These are phyloP conservation scores for Spongilla lacustris DNA, from an alignment of 37 sponge, comb jelly and placozoan species.

Conservation along the genomic window DNA sequence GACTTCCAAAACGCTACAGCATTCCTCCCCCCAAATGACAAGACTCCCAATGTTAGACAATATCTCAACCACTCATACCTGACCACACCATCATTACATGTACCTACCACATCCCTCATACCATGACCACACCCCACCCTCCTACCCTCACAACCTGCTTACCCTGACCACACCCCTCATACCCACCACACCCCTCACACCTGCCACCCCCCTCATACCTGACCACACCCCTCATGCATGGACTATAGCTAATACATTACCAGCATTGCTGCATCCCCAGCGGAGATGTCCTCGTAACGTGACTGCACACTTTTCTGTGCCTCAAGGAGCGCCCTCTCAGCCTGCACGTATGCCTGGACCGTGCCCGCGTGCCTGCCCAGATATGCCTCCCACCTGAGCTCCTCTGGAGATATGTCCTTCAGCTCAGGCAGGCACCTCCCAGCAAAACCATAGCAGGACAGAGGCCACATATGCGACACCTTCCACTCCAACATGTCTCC, in stretches of 20 bases:
- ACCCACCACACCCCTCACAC: not conserved
- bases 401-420: constrained; percentile 63
- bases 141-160: not conserved
- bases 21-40: no score
- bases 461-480: constrained; percentile 56
- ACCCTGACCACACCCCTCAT: not conserved
- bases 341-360: not conserved
- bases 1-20: no score
- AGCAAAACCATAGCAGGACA: constrained; percentile 61
- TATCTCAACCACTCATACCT: not conserved
- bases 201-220: not conserved
- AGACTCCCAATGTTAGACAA: no score
- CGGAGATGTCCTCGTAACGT: constrained; percentile 47
- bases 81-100: not conserved
- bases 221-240: not conserved
- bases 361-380: constrained; percentile 6
- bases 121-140: no score
- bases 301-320: constrained; percentile 43
- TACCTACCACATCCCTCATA: not conserved
- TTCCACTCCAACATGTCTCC: constrained; percentile 64
- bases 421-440: constrained; percentile 46
- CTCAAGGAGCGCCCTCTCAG: not conserved
- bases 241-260: constrained; percentile 9
- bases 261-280: constrained; percentile 36
- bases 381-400: constrained; percentile 76